Conservation (phyloP, 2,888 invertebrate genomes). For the Cephus runcator region DNA sequence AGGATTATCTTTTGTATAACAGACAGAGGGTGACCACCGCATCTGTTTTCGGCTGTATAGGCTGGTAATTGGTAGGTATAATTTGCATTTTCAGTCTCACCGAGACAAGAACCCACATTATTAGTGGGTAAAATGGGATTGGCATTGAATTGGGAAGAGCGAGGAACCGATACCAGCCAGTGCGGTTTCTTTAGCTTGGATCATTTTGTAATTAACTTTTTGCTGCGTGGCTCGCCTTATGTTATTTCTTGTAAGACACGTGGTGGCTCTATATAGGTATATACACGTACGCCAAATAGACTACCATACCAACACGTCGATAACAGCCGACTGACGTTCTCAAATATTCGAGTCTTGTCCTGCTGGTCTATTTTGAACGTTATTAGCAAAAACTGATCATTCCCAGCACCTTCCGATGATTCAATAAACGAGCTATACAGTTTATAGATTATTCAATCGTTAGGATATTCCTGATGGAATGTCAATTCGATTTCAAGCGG, state of each 20-base stretch:
- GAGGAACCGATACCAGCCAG: constrained; percentile 9
- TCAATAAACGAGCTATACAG: not conserved
- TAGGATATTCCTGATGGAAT: not conserved
- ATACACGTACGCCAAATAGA: not conserved
- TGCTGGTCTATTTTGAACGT: not conserved
- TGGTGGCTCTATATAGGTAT: not conserved
- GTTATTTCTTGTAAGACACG: not conserved
- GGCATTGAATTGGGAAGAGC: constrained; percentile 42
- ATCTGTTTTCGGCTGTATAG: constrained; percentile 40
- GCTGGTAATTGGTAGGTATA: constrained; percentile 44
- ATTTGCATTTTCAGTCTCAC: constrained; percentile 58
- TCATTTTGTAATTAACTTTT: constrained; percentile 60
- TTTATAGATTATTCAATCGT: not conserved
- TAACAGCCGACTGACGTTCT: not conserved
- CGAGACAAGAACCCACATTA: constrained; percentile 57
- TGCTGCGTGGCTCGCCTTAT: constrained; percentile 27
- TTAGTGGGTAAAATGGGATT: constrained; percentile 49
- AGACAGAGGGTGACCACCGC: constrained; percentile 24
- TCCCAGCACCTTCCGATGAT: not conserved
- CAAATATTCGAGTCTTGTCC: not conserved
- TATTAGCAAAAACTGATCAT: not conserved
- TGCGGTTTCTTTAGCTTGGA: constrained; percentile 41
- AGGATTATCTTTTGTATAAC: constrained; percentile 27
- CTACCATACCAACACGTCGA: not conserved
- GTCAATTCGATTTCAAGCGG: not conserved